Evolutionary conservation across 1,140 invertebrate species (phyloP), one percentile per base, ranked within the genome.

Genomic region (Penaeus indicus): DNA sequence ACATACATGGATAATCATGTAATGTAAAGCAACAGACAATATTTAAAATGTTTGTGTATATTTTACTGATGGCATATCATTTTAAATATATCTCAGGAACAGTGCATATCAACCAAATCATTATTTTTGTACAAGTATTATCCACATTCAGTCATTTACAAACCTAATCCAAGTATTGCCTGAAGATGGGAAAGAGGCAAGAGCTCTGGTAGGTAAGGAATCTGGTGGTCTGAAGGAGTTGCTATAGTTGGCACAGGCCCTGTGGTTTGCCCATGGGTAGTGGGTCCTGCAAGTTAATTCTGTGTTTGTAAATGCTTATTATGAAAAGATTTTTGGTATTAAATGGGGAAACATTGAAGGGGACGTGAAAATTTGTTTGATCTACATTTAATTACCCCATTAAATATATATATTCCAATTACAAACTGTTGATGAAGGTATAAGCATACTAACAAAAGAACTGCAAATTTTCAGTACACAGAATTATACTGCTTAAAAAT

Each of bases 111-210:
- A 72, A 22, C 10, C n/a, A 2, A 22, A 13, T 8, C 18, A 72
- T 72, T 21, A 32, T 25, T 72, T 72, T 10, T 72, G 67, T 72
- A 13, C n/a, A n/a, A 72, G 67, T 25, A 72, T n/a, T 16, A 72
- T 72, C 32, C 67, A 72, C 16, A 21, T 32, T 25, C 61, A 69
- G 11, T 2, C 54, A 54, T 54, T 54, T 54, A 54, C 54, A 54
- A 54, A 90, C 90, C 90, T 88, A 25, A 93, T 75, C 92, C 92
- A 93, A 0, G 92, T 93, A 83, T 93, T 93, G 25, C 92, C 92
- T 21, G 92, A 92, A 16, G 92, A 92, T 10, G 92, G 92, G 88
- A 92, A 92, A 61, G 92, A 92, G 7, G 92, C 92, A 22, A 93
- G 90, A 8, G 92, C 92, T 38, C 83, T 90, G 54, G 91, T 85